Conservation (phyloP, 2,797 vertebrate genomes). For the Notolabrus celidotus region DNA sequence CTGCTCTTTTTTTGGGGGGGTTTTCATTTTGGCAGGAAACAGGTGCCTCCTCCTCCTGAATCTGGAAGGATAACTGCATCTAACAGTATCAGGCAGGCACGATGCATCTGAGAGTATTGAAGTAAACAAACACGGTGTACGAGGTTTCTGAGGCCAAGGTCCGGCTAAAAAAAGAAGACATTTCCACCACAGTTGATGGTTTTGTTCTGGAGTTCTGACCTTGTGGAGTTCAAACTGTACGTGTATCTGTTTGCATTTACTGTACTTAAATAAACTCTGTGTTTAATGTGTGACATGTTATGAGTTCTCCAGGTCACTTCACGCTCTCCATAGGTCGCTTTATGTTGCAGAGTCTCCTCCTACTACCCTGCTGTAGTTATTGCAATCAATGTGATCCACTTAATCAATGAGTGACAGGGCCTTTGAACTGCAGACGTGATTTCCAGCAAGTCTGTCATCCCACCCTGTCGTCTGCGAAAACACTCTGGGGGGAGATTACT, state of each 20-base stretch:
- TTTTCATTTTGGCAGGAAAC: constrained; percentile 72
- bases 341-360: constrained; percentile 16
- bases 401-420: constrained; percentile 71
- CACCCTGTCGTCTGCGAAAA: constrained; percentile 74
- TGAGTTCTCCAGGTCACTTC: constrained; percentile 19
- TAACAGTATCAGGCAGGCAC: constrained; percentile 42
- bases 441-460: constrained; percentile 73
- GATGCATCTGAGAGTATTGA: constrained; percentile 51
- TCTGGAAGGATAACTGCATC: constrained; percentile 50
- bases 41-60: constrained; percentile 73
- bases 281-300: constrained; percentile 43
- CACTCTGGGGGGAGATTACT: constrained; percentile 73
- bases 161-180: constrained; percentile 25
- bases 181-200: constrained; percentile 31
- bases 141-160: constrained; percentile 37
- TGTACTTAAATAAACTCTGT: constrained; percentile 21
- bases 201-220: constrained; percentile 40
- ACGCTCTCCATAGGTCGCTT: constrained; percentile 30
- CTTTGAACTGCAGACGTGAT: constrained; percentile 80
- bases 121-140: constrained; percentile 51
- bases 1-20: constrained; percentile 13
- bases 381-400: constrained; percentile 67
- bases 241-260: constrained; percentile 16
- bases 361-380: constrained; percentile 32
- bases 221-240: constrained; percentile 12